Percentiles rank a stretch among this genome's conserved stretches.
Conservation (phyloP, 1,140 invertebrate species). For the Oedothorax gibbosus region DNA sequence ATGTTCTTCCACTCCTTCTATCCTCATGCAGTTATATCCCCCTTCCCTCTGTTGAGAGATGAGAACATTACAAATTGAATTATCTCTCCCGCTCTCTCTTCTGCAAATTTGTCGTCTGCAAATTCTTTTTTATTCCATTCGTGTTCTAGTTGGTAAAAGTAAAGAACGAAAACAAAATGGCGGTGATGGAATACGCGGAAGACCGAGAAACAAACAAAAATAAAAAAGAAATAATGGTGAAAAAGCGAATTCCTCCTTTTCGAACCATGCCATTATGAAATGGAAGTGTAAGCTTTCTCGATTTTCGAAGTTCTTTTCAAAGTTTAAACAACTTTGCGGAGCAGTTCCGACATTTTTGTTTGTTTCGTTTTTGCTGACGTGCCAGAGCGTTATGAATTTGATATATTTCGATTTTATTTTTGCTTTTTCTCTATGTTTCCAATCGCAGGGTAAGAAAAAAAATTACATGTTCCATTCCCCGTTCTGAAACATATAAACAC, state of each 20-base stretch:
- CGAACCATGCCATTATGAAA: constrained; percentile 42
- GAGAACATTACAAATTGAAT: constrained; percentile 30
- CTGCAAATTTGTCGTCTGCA: constrained; percentile 27
- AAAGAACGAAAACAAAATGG: neutral
- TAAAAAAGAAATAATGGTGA: neutral
- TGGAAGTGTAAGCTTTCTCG: constrained; percentile 36
- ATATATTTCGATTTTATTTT: constrained; percentile 24
- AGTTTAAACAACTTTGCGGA: constrained; percentile 47
- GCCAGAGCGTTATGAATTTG: constrained; percentile 31
- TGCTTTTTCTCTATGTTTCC: neutral
- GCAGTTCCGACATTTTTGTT: constrained; percentile 22
- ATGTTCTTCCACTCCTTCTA: neutral
- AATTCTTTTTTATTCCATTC: constrained; percentile 13
- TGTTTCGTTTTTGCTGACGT: constrained; percentile 24
- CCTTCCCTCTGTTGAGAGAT: neutral
- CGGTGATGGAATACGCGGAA: constrained; percentile 21
- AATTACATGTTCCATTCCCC: too few species aligned
- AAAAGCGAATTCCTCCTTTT: constrained; percentile 9
- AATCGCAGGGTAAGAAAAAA: neutral
- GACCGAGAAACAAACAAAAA: constrained; percentile 13
- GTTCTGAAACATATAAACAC: too few species aligned
- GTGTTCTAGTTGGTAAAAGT: neutral
- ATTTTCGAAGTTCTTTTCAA: constrained; percentile 40
- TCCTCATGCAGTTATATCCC: neutral
- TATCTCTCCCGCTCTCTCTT: neutral